Percentiles rank a stretch among this genome's conserved stretches.
Evolutionary conservation across 2,888 invertebrate genomes (phyloP).

Genomic region (Thecocarcelia acutangulata): DNA sequence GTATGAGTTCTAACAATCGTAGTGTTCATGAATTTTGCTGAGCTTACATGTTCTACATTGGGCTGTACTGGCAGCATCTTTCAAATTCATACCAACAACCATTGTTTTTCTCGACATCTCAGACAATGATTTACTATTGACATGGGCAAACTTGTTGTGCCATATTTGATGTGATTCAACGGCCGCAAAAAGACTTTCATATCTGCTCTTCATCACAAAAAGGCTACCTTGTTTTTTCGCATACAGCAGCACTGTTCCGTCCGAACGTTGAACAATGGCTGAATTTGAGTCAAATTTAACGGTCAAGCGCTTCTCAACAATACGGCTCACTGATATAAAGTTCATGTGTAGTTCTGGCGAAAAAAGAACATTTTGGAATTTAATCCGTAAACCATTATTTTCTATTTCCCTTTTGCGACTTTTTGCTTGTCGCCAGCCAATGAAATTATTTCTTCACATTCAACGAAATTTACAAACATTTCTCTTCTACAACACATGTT

Average conservation of each 20-base stretch:
- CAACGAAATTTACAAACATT: too few relatives aligned
- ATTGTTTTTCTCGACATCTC: conserved; percentile 35
- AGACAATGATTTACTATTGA: conserved; percentile 42
- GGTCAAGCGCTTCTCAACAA: conserved; percentile 25
- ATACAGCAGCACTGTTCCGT: background rate
- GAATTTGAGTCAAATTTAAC: conserved; percentile 24
- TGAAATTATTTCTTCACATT: too few relatives aligned
- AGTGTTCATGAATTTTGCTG: conserved; percentile 54
- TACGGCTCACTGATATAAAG: conserved; percentile 41
- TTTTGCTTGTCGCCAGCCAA: too few relatives aligned
- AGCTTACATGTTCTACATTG: conserved; percentile 43
- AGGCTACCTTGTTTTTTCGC: conserved; percentile 11
- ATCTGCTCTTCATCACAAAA: background rate
- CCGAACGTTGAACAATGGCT: conserved; percentile 1
- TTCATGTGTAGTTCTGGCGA: conserved; percentile 38
- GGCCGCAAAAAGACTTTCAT: background rate
- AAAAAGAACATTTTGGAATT: too few relatives aligned
- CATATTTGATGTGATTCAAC: conserved; percentile 17
- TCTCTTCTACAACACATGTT: too few relatives aligned
- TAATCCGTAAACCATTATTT: too few relatives aligned
- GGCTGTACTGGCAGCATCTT: background rate
- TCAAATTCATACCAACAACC: conserved; percentile 26
- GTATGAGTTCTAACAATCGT: too few relatives aligned
- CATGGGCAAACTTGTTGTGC: conserved; percentile 57
- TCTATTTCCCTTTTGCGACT: too few relatives aligned